Conservation (phyloP, 2,113 vertebrate species). For the Cyanistes caeruleus region DNA sequence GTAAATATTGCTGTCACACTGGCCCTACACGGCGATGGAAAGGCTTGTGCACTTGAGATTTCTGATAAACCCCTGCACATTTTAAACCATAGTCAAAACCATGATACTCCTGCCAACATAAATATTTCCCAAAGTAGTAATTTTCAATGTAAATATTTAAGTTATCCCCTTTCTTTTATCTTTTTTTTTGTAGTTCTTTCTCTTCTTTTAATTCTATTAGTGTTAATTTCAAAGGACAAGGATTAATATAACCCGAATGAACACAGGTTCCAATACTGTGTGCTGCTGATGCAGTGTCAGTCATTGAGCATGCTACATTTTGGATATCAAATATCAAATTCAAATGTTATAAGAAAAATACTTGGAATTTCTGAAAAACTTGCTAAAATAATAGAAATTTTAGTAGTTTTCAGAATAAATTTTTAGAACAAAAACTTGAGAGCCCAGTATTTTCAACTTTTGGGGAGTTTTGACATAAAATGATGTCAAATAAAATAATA, state of each 20-base stretch:
- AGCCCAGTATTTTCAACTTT: neutral
- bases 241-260: constrained; percentile 33
- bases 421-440: neutral
- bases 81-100: constrained; percentile 5
- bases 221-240: constrained; percentile 47
- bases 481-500: too few relatives aligned
- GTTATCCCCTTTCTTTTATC: neutral
- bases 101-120: neutral
- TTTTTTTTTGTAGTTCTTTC: neutral
- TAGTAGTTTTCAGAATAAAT: neutral
- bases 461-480: neutral
- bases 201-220: neutral
- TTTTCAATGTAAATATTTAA: constrained; percentile 60
- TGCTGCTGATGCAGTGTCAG: neutral
- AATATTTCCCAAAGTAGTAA: constrained; percentile 51
- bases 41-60: neutral
- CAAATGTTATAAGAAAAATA: constrained; percentile 3
- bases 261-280: neutral
- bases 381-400: neutral
- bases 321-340: neutral
- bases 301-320: neutral
- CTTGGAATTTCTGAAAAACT: constrained; percentile 11
- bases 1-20: neutral
- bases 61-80: neutral
- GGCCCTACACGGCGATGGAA: neutral